Evolutionary conservation across 2,113 vertebrate species (phyloP).

Genomic region (Falcunculus frontatus): DNA sequence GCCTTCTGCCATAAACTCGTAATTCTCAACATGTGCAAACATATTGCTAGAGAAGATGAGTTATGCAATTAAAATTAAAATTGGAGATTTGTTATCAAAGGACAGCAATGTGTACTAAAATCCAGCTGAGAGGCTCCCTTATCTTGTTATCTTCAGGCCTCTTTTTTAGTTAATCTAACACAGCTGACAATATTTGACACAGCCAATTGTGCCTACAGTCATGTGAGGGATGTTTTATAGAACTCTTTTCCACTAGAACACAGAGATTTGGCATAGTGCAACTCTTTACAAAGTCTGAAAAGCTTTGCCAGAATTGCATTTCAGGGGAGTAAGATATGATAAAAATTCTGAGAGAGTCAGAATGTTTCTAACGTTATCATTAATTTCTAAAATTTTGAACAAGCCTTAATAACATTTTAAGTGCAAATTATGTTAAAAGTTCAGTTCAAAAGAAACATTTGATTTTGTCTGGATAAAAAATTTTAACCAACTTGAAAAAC

Average conservation of each 20-base stretch:
- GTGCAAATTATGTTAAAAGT: not conserved
- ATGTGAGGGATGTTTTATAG: not conserved
- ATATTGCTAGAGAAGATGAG: not conserved
- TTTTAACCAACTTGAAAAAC: not conserved
- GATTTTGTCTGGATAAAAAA: not conserved
- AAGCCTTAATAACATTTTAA: not conserved
- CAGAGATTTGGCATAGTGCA: not conserved
- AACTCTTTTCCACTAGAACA: not conserved
- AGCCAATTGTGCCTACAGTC: not conserved
- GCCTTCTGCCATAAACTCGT: not conserved
- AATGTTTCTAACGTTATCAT: not conserved
- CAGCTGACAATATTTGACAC: not conserved
- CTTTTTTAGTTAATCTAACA: not conserved
- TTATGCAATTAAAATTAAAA: conserved; percentile 22
- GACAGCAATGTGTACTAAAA: not conserved
- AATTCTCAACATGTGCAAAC: conserved; percentile 13
- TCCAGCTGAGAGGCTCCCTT: conserved; percentile 4
- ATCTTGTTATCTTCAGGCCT: not conserved
- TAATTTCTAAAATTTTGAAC: not conserved
- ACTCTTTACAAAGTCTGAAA: not conserved
- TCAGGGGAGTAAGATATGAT: not conserved
- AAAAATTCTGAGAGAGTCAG: not conserved
- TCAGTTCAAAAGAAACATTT: not conserved
- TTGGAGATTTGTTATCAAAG: conserved; percentile 28
- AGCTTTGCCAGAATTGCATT: not conserved